Base-by-base conservation (phyloP, 2,888 invertebrate genomes). In the Linyphia triangularis region DNA sequence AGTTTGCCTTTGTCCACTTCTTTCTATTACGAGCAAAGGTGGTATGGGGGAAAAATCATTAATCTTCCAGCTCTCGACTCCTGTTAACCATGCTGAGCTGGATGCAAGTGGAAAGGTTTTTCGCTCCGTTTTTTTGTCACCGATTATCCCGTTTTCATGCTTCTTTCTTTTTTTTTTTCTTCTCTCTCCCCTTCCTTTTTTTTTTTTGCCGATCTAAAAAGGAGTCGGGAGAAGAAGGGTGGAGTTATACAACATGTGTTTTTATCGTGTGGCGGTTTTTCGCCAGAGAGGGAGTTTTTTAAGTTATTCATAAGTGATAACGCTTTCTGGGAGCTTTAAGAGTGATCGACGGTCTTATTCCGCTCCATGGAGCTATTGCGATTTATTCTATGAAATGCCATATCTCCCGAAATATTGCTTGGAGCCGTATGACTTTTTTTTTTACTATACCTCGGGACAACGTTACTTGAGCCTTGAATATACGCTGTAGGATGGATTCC, bases 1-100 rank as follows among this genome's bases (percentile, higher is more conserved):
- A 40, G 67, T 69, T 61, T 81, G 63, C 30, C 70, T 72, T 82
- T 82, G 70, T 81, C 33, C 43, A 33, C 69, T 86, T 69, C 61
- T 88, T 79, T 88, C 69, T 81, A 81, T 30, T 51, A 51, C 75
- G 78, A 30, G 51, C 16, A 51, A 51, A 73, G 86, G 81, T 79
- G 79, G 30, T 28, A 9, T 63, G 72, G 84, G 57, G n/a, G 75
- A 82, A 67, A 79, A 40, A 88, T 88, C 86, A 88, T 88, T 88
- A 88, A 88, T 88, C 86, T 88, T 88, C 86, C 75, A 30, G 59
- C 40, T 13, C 51, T 51, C n/a, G 16, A 13, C 40, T 40, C 63
- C 37, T 63, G 67, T 88, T 88, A 88, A 81, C 75, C 59, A 75
- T 81, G 67, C 61, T 43, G 81, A 75, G 30, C 61, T 40, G 40